A percentile compares a stretch with the other conserved stretches of the same genome.
Conservation (phyloP, 2,888 invertebrate genomes). For the Syrista parreyssii region DNA sequence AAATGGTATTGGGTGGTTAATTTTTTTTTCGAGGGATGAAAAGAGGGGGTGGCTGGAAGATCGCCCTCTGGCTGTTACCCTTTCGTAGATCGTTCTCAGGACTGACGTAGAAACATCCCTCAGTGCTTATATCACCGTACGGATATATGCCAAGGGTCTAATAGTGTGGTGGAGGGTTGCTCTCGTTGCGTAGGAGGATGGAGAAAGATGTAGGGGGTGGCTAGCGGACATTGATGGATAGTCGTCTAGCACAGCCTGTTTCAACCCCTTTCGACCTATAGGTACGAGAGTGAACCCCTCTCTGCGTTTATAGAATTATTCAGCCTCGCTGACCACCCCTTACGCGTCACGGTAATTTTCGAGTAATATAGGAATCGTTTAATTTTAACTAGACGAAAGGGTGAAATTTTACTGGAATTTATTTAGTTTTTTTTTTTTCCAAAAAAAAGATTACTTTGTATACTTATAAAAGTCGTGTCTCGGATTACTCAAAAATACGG, state of each 20-base stretch:
- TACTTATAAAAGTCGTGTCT: neutral
- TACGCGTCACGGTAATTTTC: neutral
- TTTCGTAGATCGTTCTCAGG: neutral
- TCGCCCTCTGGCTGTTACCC: neutral
- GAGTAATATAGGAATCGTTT: neutral
- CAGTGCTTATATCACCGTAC: neutral
- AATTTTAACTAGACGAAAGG: neutral
- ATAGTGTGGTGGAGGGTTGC: neutral
- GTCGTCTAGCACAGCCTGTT: conserved; percentile 29
- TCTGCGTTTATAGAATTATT: conserved; percentile 1
- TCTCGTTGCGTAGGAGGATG: conserved; percentile 8
- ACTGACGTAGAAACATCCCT: neutral
- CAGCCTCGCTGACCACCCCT: neutral
- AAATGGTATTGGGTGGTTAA: neutral
- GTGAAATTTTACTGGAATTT: neutral
- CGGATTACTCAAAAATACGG: neutral
- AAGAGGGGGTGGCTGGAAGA: neutral
- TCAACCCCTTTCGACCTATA: neutral
- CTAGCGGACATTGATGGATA: conserved; percentile 43
- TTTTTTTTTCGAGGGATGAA: neutral
- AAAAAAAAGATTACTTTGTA: neutral
- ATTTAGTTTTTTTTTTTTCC: neutral
- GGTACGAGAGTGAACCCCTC: neutral
- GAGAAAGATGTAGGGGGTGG: conserved; percentile 20
- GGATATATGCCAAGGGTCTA: neutral